Conservation (phyloP, 2,113 vertebrate genomes). For the Ondatra zibethicus region DNA sequence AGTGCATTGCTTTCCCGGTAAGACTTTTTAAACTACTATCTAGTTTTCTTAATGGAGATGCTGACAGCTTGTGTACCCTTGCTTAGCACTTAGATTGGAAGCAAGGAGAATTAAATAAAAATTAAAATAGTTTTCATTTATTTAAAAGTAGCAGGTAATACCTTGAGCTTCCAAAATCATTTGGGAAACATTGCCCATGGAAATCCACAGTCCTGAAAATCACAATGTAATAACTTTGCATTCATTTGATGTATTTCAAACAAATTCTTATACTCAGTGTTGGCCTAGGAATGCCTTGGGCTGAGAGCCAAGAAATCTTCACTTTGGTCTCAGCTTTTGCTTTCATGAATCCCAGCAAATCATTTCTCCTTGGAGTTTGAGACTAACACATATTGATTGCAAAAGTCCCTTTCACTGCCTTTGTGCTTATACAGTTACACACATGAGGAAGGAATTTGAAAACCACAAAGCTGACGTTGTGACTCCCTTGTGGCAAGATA, state of each 20-base stretch:
- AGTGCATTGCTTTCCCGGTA: background rate
- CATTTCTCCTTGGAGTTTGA: background rate
- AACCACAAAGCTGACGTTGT: background rate
- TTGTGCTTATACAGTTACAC: background rate
- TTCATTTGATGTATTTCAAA: constrained; percentile 34
- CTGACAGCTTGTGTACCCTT: constrained; percentile 34
- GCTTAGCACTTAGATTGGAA: constrained; percentile 3
- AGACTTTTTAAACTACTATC: constrained; percentile 4
- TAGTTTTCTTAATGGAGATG: background rate
- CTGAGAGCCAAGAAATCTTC: background rate
- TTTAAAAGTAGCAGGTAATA: constrained; percentile 65
- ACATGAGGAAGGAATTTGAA: background rate
- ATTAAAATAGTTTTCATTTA: constrained; percentile 66
- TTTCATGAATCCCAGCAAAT: background rate
- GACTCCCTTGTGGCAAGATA: background rate
- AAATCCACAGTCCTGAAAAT: constrained; percentile 49
- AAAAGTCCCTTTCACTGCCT: background rate
- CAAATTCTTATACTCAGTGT: background rate
- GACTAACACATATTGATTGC: background rate
- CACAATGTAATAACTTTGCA: constrained; percentile 24
- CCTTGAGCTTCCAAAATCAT: constrained; percentile 61
- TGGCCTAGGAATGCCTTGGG: background rate
- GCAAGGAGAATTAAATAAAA: constrained; percentile 45
- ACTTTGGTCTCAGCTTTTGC: background rate
- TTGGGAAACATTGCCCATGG: constrained; percentile 49